Evolutionary conservation across 1,140 invertebrate genomes (phyloP), one percentile per base, ranked within the genome.

Genomic region (Bombus superbus): DNA sequence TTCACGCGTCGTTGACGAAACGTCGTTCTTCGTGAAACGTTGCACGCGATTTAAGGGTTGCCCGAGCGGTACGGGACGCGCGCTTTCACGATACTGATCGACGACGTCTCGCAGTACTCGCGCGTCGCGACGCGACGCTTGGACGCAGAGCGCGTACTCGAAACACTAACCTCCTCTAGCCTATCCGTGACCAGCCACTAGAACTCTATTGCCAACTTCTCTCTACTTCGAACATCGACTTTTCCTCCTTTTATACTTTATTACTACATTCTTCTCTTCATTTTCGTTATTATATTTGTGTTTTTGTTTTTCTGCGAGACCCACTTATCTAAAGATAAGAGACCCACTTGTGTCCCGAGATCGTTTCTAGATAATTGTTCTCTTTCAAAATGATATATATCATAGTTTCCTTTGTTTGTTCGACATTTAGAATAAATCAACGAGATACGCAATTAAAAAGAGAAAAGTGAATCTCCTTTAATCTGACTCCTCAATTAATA

Each of bases 71-170:
- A 92, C 89, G 68, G 91, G 81, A 79, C 87, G 91, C 92, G 91
- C 90, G 91, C 86, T 77, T 88, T 88, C 71, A 92, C 88, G 87
- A 89, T 89, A 93, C 92, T 93, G 92, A 53, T 83, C 82, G 71
- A 44, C n/a, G 64, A 62, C n/a, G 77, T 83, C 88, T 89, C 77
- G 75, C 72, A 59, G 83, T 64, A 88, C 80, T 86, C 87, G 91
- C 91, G 81, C 88, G 47, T 53, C 47, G 18, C 18, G 47, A 53
- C 87, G 88, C 91, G 89, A 91, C 79, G 92, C 90, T 89, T 71
- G 73, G 85, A 68, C 83, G 84, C 76, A 90, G 87, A 87, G 92
- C 92, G 92, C 91, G 85, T 89, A 92, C 91, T 92, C 91, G 80
- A 92, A 86, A 92, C 85, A 83, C 86, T 86, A 80, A 89, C 84